Evolutionary conservation across 1,140 invertebrate genomes (phyloP), one percentile per base, ranked within the genome.

Genomic region (Oreohelix idahoensis): DNA sequence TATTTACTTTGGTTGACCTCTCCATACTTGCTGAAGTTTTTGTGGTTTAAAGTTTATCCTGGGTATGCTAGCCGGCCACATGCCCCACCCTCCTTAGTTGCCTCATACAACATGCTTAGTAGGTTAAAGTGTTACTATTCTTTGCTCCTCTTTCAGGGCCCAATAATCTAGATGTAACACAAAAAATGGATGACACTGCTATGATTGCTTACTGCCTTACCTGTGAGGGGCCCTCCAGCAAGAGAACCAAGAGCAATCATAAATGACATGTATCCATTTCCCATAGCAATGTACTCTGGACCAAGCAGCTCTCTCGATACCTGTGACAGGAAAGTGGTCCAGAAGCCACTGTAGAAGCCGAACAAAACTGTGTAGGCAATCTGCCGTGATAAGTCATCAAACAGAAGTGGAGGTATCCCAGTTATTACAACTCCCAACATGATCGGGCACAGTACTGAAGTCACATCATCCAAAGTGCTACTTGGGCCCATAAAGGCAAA

Each of bases 281-380:
- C 91, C 77, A 90, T 86, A 32, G 91, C 90, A 69, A 91, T 89
- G 80, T 89, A 91, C 78, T 91, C 88, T 69, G 89, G 89, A 45
- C 91, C 90, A 23, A 92, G 79, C 49, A 91, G 84, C 82, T 91
- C 90, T 71, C 90, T 79, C 5, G 90, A 88, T 15, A 86, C 88
- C 77, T 90, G 89, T 11, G 90, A 89, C 58, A 91, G 76, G 84
- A 91, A 91, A 15, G 90, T 91, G 23, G 89, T 90, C 90, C 90
- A 92, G 81, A 90, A 92, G 35, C 91, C 91, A 79, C 86, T 88
- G 83, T 91, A 91, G 84, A 91, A 89, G 74, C 91, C 91, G 84
- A 90, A 91, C 69, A 92, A 80, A 38, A 92, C 63, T n/a, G 89
- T 88, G 83, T 90, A 92, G 32, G 89, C 89, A 29, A 92, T 89